phyloP scores from a whole-genome alignment of 2,797 vertebrate genomes.

The Alcedo atthis region DNA sequence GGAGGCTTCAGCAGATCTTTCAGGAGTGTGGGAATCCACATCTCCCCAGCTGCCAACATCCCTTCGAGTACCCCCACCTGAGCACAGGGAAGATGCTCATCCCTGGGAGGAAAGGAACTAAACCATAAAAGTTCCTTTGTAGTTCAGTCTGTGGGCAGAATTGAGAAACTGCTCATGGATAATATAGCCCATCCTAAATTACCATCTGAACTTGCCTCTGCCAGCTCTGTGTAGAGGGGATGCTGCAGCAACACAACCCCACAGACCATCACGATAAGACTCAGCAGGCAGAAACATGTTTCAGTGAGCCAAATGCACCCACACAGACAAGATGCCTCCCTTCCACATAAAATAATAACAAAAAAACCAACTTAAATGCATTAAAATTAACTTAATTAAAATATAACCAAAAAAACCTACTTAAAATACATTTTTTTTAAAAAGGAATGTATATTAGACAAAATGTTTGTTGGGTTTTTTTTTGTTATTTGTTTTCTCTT shows the following conservation, averaged over 20 bases:
- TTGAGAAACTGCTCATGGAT: background rate
- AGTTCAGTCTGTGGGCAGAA: background rate
- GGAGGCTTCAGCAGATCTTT: background rate
- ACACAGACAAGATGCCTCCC: background rate
- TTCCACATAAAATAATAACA: background rate
- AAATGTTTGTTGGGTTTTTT: background rate
- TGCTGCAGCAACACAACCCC: background rate
- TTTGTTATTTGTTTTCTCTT: background rate
- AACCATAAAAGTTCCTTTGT: background rate
- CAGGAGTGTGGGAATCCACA: background rate
- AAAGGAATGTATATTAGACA: background rate
- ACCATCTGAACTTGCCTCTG: background rate
- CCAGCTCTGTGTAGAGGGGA: background rate
- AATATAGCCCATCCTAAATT: background rate
- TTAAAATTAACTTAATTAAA: too few species aligned
- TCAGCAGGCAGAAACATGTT: conserved; percentile 1
- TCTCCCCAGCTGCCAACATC: background rate
- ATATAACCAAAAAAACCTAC: too few species aligned
- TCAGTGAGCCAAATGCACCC: background rate
- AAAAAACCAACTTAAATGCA: too few species aligned
- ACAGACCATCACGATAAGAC: background rate
- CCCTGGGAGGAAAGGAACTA: background rate
- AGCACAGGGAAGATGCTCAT: background rate
- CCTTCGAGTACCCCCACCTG: background rate
- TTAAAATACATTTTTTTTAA: background rate